Evolutionary conservation across 2,113 vertebrate genomes (phyloP).

Genomic region (Myodes glareolus): DNA sequence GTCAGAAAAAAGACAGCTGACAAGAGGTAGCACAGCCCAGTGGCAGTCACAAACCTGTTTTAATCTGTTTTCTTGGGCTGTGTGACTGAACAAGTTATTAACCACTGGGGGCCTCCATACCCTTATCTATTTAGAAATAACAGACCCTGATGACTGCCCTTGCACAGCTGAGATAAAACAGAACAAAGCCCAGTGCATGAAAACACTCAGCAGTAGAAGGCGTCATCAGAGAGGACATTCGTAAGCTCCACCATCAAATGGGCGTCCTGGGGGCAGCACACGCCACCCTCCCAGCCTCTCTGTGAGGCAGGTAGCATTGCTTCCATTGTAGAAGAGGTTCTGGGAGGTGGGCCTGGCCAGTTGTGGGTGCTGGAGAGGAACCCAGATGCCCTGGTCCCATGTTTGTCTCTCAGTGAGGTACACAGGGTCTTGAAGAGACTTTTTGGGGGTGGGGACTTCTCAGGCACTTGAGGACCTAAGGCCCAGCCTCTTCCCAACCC

Average conservation of each 20-base stretch:
- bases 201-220: no score
- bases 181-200: not conserved
- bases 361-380: rapidly evolving
- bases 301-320: not conserved
- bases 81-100: not conserved
- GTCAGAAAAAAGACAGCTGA: not conserved
- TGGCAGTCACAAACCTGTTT: not conserved
- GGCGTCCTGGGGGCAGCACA: rapidly evolving
- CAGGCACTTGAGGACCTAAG: not conserved
- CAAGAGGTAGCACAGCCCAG: not conserved
- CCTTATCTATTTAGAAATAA: not conserved
- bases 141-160: not conserved
- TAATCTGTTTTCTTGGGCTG: not conserved
- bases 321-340: slow-evolving; percentile 24
- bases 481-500: not conserved
- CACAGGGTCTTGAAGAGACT: not conserved
- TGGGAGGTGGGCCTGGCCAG: slow-evolving; percentile 15
- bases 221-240: not conserved
- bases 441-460: not conserved
- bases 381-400: not conserved
- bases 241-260: no score
- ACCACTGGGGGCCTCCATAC: not conserved
- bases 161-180: not conserved
- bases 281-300: not conserved
- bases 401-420: not conserved